These are phyloP conservation scores for Aphidius colemani DNA, from an alignment of 2,888 invertebrate species.

Conservation along the genomic window DNA sequence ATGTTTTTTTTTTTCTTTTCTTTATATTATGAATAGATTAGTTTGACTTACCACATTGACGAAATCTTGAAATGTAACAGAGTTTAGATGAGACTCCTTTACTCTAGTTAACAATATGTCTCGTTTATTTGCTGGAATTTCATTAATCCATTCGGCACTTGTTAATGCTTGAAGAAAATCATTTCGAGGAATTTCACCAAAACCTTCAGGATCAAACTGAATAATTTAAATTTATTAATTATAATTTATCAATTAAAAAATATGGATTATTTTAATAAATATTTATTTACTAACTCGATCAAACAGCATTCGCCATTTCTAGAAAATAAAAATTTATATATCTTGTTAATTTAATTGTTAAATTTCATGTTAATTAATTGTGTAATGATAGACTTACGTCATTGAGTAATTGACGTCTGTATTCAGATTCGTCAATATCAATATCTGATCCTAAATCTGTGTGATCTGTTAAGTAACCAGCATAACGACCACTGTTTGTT, in stretches of 20 bases:
- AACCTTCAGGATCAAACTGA: slow-evolving; percentile 90
- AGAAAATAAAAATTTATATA: slow-evolving; percentile 55
- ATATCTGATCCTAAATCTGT: slow-evolving; percentile 79
- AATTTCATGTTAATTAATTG: slow-evolving; percentile 8
- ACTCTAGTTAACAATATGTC: slow-evolving; percentile 63
- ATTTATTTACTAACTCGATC: slow-evolving; percentile 69
- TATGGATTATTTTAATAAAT: slow-evolving; percentile 12
- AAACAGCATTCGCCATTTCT: slow-evolving; percentile 90
- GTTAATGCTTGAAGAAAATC: slow-evolving; percentile 80
- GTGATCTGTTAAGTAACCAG: slow-evolving; percentile 76
- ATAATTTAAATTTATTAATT: slow-evolving; percentile 30
- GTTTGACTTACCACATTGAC: slow-evolving; percentile 85
- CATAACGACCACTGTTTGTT: slow-evolving; percentile 53
- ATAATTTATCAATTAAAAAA: slow-evolving; percentile 2
- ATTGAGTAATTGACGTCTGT: slow-evolving; percentile 75
- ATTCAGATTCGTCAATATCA: slow-evolving; percentile 73
- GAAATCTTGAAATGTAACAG: slow-evolving; percentile 91
- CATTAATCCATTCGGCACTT: slow-evolving; percentile 76
- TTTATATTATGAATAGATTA: slow-evolving; percentile 12
- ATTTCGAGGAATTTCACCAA: slow-evolving; percentile 88
- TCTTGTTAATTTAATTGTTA: slow-evolving; percentile 15
- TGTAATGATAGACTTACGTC: slow-evolving; percentile 69
- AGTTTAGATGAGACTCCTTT: slow-evolving; percentile 61
- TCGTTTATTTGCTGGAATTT: slow-evolving; percentile 76
- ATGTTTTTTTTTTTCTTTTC: too few species aligned